phyloP scores from a whole-genome alignment of 2,888 invertebrate species.

The Hypolimnas misippus region DNA sequence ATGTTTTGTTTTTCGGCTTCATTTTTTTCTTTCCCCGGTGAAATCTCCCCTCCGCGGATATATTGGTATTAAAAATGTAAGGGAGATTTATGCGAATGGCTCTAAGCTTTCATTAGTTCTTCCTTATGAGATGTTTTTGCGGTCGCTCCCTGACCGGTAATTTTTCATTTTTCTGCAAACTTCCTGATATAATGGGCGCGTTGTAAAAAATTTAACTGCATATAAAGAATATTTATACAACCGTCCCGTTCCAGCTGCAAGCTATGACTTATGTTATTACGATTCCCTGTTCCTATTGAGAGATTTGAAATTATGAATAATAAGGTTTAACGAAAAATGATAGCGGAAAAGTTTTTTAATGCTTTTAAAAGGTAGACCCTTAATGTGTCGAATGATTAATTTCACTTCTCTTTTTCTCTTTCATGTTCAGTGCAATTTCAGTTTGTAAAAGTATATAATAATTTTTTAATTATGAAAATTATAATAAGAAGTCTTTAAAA shows the following conservation, averaged over 20 bases:
- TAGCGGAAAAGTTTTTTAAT: conserved; percentile 38
- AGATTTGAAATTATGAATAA: conserved; percentile 64
- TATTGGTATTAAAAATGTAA: conserved; percentile 85
- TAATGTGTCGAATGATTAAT: not conserved
- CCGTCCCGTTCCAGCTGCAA: conserved; percentile 71
- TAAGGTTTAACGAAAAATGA: conserved; percentile 66
- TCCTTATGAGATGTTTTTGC: conserved; percentile 80
- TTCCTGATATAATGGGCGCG: conserved; percentile 73
- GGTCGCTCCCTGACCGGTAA: conserved; percentile 83
- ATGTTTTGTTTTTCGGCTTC: conserved; percentile 73
- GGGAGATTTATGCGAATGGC: conserved; percentile 84
- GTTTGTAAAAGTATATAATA: too few species aligned
- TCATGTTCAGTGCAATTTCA: too few species aligned
- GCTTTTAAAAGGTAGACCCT: not conserved
- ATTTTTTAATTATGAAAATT: too few species aligned
- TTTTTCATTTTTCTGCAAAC: conserved; percentile 82
- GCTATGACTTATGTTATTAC: conserved; percentile 78
- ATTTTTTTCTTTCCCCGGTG: conserved; percentile 66
- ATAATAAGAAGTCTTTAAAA: too few species aligned
- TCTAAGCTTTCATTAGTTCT: conserved; percentile 84
- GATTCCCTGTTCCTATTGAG: conserved; percentile 65
- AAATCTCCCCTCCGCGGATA: conserved; percentile 79
- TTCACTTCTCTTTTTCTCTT: not conserved
- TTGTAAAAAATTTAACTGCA: conserved; percentile 79
- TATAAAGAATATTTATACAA: conserved; percentile 82